A percentile compares a stretch with the other conserved stretches of the same genome.
Conservation (phyloP, 2,888 invertebrate genomes). For the Lampropteryx suffumata region DNA sequence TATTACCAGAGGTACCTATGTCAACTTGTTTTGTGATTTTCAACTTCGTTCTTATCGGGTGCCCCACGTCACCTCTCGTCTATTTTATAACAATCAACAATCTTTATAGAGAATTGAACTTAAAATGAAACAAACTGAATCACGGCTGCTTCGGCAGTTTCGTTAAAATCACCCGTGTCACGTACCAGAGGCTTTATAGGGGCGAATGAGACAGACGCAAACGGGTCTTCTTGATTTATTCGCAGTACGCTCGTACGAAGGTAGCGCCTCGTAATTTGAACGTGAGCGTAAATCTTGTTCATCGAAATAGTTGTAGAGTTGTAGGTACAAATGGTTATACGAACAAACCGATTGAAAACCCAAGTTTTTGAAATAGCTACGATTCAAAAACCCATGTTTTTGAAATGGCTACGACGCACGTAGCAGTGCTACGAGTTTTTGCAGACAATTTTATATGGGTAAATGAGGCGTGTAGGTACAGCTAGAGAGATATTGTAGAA, state of each 20-base stretch:
- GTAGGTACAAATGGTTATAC: too few species aligned
- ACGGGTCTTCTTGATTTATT: slow-evolving; percentile 62
- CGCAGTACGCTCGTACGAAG: slow-evolving; percentile 51
- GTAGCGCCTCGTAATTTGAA: slow-evolving; percentile 58
- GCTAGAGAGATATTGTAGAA: too few species aligned
- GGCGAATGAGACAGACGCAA: slow-evolving; percentile 50
- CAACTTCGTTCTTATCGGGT: too few species aligned
- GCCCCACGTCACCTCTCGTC: too few species aligned
- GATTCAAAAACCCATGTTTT: not conserved
- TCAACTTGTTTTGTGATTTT: too few species aligned
- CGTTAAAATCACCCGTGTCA: slow-evolving; percentile 50
- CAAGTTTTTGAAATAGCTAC: not conserved
- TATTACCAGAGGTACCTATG: too few species aligned
- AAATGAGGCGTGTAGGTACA: too few species aligned
- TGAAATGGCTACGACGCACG: slow-evolving; percentile 4
- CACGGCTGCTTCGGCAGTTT: slow-evolving; percentile 23
- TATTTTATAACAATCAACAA: too few species aligned
- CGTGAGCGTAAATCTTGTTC: slow-evolving; percentile 59
- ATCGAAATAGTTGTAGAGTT: not conserved
- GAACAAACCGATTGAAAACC: not conserved
- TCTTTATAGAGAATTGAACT: slow-evolving; percentile 16
- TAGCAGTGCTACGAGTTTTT: slow-evolving; percentile 7
- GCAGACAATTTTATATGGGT: too few species aligned
- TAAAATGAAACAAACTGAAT: slow-evolving; percentile 38
- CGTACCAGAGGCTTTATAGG: slow-evolving; percentile 51